Percentiles rank a stretch among this genome's conserved stretches.
Evolutionary conservation across 2,797 vertebrate species (phyloP).

Genomic region (Enteromius unitaeniatus): DNA sequence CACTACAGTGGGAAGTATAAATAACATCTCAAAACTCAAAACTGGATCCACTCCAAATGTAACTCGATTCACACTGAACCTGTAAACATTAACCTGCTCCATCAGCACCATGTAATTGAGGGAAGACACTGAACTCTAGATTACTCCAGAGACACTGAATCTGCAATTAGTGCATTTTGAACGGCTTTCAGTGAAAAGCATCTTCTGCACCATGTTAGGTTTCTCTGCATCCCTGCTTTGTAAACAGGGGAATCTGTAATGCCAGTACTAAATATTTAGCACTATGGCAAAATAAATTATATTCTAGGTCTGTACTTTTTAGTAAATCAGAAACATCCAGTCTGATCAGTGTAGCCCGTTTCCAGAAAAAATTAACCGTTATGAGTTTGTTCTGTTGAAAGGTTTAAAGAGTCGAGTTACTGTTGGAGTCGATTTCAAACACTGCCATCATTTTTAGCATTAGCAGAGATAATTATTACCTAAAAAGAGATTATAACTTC

Average conservation of each 20-base stretch:
- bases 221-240: neutral
- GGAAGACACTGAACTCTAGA: conserved; percentile 24
- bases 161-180: conserved; percentile 26
- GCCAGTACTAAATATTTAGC: neutral
- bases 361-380: neutral
- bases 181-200: conserved; percentile 15
- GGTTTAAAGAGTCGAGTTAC: neutral
- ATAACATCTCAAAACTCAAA: neutral
- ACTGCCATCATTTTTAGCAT: neutral
- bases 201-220: neutral
- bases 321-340: neutral
- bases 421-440: neutral
- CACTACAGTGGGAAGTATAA: neutral
- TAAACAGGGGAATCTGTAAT: neutral
- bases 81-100: conserved; percentile 17
- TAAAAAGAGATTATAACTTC: neutral
- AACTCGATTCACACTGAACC: conserved; percentile 13
- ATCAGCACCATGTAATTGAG: conserved; percentile 28
- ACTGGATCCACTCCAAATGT: neutral
- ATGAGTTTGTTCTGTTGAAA: neutral
- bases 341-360: neutral
- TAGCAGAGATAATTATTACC: neutral
- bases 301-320: neutral
- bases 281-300: neutral
- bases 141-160: conserved; percentile 15